Percentiles rank a stretch among this genome's conserved stretches.
Conservation (phyloP, 2,797 vertebrate species). For the Onychomys torridus region DNA sequence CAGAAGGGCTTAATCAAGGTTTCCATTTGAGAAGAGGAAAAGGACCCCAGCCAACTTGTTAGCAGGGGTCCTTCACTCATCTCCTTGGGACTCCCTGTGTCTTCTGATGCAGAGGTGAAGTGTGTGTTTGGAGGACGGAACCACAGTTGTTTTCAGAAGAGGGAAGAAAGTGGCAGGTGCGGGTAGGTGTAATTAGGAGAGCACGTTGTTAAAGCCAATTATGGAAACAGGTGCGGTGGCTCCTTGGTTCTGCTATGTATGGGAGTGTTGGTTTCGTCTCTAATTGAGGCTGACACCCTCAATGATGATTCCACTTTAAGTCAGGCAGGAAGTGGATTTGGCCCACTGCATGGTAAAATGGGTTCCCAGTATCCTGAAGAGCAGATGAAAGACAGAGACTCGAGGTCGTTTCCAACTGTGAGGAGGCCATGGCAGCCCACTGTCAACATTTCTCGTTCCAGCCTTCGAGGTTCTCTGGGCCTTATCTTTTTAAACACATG, state of each 20-base stretch:
- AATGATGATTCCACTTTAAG: not conserved
- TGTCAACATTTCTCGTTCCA: not conserved
- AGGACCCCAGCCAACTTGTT: no score
- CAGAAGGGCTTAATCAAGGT: not conserved
- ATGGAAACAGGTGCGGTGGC: no score
- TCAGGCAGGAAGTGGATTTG: not conserved
- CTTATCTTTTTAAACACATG: not conserved
- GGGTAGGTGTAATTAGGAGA: not conserved
- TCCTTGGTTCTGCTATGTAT: accelerated
- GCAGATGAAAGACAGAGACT: not conserved
- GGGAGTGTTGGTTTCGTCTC: not conserved
- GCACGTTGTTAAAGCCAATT: no score
- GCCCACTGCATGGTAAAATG: not conserved
- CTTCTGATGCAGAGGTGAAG: not conserved
- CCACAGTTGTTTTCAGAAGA: not conserved
- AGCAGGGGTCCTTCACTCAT: not conserved
- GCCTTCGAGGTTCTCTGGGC: not conserved
- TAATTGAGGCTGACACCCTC: not conserved
- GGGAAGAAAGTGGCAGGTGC: not conserved
- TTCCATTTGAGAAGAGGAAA: not conserved
- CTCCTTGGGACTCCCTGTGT: accelerated
- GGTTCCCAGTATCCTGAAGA: not conserved
- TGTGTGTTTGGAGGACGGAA: not conserved
- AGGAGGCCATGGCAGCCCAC: not conserved
- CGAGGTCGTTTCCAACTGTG: not conserved